These are phyloP conservation scores for Rhagoletis zephyria DNA, from an alignment of 1,140 invertebrate species.

Conservation along the genomic window DNA sequence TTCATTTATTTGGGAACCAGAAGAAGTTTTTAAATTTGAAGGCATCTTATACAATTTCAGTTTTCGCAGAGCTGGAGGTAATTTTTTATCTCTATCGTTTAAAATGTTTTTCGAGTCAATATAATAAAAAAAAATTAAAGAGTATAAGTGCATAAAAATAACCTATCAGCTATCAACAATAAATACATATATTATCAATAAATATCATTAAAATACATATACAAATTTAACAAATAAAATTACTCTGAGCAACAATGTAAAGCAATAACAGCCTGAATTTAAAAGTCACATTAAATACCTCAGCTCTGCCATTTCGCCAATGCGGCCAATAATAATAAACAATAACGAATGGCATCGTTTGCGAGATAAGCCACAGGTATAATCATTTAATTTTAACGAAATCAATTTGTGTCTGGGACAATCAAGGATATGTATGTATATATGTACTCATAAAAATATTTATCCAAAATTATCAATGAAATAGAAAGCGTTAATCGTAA, in stretches of 20 bases:
- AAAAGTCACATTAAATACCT: no score
- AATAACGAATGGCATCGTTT: background rate
- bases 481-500: background rate
- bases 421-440: background rate
- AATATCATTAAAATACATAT: no score
- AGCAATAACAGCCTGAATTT: background rate
- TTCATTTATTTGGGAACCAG: no score
- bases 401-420: background rate
- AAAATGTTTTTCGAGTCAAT: no score
- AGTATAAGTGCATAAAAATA: background rate
- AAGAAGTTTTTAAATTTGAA: no score
- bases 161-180: no score
- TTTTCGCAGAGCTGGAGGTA: no score
- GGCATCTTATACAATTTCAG: no score
- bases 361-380: background rate
- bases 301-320: background rate
- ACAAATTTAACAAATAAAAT: background rate
- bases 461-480: background rate
- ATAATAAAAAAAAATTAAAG: no score
- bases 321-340: conserved; percentile 20
- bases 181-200: no score
- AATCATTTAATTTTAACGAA: background rate
- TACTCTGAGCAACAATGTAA: background rate
- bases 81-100: no score
- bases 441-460: background rate